Base-by-base conservation (phyloP, 2,797 vertebrate genomes). In the Scleropages formosus region DNA sequence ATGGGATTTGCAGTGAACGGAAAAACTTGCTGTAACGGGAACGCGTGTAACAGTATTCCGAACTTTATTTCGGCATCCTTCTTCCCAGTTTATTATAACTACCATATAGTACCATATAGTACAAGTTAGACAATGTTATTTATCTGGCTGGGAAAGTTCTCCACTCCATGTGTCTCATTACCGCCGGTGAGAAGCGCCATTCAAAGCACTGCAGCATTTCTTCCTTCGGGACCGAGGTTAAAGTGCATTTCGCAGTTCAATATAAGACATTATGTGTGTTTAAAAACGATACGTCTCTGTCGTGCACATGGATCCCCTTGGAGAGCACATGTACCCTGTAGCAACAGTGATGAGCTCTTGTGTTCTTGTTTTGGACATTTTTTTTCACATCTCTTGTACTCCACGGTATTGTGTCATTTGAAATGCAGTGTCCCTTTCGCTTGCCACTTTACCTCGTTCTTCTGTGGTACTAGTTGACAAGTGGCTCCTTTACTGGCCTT, bases 211-310 rank as follows among this genome's bases (percentile, higher is more conserved):
- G n/a, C n/a, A n/a, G n/a, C 39, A 39, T 39, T 39, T 39, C 39
- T 39, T 39, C 31, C 39, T 39, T 39, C 39, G 39, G 31, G 39
- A 39, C 31, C 39, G 39, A 39, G 39, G 31, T 39, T 39, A 31
- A 39, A 6, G 31, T 39, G 39, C 39, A 66, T 66, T 46, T 66
- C 66, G 16, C 44, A 66, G 64, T 9, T n/a, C 44, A 65, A 31
- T n/a, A 15, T 67, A 27, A 65, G 9, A 65, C 51, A 15, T 20
- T 61, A 39, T 67, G 56, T 59, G 53, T 75, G 58, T 60, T 56
- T 56, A 69, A 31, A 22, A 44, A 56, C 66, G 49, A 65, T 9
- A 53, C 58, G 39, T 26, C 22, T 75, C 74, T 56, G 53, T 68
- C 18, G 58, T 67, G 24, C 31, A 22, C 26, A 58, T 44, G 11